Evolutionary conservation across 1,140 invertebrate genomes (phyloP), one percentile per base, ranked within the genome.

Genomic region (Drosophila nannoptera): DNA sequence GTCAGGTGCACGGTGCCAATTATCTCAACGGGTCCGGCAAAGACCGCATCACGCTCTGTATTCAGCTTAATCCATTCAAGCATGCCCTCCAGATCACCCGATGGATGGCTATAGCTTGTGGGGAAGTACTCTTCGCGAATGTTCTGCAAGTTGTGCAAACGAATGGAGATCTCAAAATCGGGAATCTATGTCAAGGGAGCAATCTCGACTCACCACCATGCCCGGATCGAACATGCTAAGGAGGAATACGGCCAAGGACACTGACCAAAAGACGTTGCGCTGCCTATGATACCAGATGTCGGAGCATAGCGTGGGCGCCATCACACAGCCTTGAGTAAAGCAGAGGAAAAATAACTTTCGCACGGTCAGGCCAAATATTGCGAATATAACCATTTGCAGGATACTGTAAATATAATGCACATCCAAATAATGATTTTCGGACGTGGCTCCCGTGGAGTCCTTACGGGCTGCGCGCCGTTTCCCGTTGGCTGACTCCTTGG

Each of bases 31-130:
- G 88, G 88, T 0, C 88, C 78, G 2, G 84, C 88, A 67, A 89
- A 89, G 7, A 89, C 88, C 0, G 88, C 88, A 74, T 88, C 77
- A n/a, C 68, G 71, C 53, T 89, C 88, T 0, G 88, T 89, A 52
- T 89, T 89, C 29, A 87, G 54, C 60, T 88, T 88, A 35, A 89
- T 89, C 88, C 88, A 89, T 29, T 89, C 77, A 0, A 89, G 65
- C 84, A 89, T 87, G 42, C 77, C 80, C 31, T 88, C 86, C 22
- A 89, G 61, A 46, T 89, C 87, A 33, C 87, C 83, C 6, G 58
- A 43, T 12, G 70, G 68, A 9, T 65, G 62, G 0, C 42, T 29
- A 48, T 74, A 62, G 1, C 67, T 68, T 7, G 64, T 60, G 7
- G 87, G 86, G 16, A 83, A 77, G 33, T 89, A 88, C 52, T 89